Conservation (phyloP, 1,140 invertebrate species). For the Aphelenchoides besseyi region DNA sequence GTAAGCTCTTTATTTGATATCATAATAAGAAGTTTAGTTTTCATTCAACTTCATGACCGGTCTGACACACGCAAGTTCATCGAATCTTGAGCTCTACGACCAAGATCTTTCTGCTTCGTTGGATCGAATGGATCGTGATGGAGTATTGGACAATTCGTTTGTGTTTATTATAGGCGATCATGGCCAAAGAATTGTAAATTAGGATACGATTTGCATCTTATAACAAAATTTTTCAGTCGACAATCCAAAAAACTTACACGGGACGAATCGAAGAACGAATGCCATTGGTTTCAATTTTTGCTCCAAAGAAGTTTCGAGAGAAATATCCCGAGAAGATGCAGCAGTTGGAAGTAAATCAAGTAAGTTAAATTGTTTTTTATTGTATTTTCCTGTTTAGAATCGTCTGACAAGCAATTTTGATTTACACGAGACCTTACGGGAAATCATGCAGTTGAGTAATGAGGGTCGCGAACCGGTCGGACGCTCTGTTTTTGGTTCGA, state of each 20-base stretch:
- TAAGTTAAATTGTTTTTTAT: conserved; percentile 3
- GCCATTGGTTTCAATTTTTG: conserved; percentile 54
- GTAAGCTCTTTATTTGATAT: not conserved
- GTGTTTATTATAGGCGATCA: conserved; percentile 65
- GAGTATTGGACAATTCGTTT: conserved; percentile 63
- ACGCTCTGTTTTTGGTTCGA: conserved; percentile 38
- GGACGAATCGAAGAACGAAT: conserved; percentile 61
- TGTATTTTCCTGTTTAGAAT: conserved; percentile 27
- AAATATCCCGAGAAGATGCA: conserved; percentile 37
- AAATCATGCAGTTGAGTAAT: conserved; percentile 41
- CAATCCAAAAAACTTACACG: conserved; percentile 45
- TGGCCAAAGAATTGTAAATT: conserved; percentile 59
- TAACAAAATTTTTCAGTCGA: conserved; percentile 17
- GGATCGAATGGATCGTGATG: conserved; percentile 21
- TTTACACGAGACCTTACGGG: conserved; percentile 49
- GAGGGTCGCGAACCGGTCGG: conserved; percentile 25
- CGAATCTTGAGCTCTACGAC: conserved; percentile 45
- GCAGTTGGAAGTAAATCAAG: conserved; percentile 40
- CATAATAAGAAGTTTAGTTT: conserved; percentile 37
- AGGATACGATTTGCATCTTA: no score
- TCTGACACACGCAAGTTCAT: conserved; percentile 48
- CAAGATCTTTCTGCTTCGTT: conserved; percentile 26
- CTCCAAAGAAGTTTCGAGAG: conserved; percentile 41
- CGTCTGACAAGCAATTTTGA: conserved; percentile 53
- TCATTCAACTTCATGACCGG: conserved; percentile 58